Percentiles rank a stretch among this genome's conserved stretches.
Evolutionary conservation across 1,140 invertebrate species (phyloP).

Genomic region (Pseudomyrmex cubaensis): DNA sequence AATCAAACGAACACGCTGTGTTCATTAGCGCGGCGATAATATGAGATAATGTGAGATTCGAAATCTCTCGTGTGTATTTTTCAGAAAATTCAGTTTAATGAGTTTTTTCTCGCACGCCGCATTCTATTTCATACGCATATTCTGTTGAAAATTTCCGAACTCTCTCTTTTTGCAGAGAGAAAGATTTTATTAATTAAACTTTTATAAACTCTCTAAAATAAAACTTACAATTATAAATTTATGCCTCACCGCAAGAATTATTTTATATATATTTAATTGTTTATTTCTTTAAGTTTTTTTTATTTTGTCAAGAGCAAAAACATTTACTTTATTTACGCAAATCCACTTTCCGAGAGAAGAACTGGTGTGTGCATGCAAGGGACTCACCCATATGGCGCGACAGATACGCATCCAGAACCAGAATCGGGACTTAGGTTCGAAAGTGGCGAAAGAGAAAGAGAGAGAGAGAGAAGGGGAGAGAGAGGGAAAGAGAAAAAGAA

Average conservation of each 20-base stretch:
- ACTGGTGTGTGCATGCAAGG: not conserved
- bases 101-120: too few species aligned
- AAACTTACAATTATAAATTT: too few species aligned
- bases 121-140: too few species aligned
- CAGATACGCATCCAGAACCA: conserved; percentile 57
- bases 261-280: too few species aligned
- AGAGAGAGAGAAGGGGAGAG: not conserved
- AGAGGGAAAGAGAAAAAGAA: conserved; percentile 50
- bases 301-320: not conserved
- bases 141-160: too few species aligned
- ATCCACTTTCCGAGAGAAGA: conserved; percentile 52
- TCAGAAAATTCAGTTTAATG: not conserved
- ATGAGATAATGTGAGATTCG: not conserved
- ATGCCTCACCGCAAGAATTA: too few species aligned
- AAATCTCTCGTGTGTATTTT: not conserved
- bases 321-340: conserved; percentile 47
- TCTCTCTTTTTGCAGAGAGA: too few species aligned
- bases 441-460: not conserved
- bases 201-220: too few species aligned
- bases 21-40: not conserved
- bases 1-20: too few species aligned
- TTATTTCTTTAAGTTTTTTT: too few species aligned
- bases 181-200: too few species aligned
- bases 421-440: conserved; percentile 60
- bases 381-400: conserved; percentile 49